These are phyloP conservation scores for Stenopsyche tienmushanensis DNA, from an alignment of 1,140 invertebrate species.

Conservation along the genomic window DNA sequence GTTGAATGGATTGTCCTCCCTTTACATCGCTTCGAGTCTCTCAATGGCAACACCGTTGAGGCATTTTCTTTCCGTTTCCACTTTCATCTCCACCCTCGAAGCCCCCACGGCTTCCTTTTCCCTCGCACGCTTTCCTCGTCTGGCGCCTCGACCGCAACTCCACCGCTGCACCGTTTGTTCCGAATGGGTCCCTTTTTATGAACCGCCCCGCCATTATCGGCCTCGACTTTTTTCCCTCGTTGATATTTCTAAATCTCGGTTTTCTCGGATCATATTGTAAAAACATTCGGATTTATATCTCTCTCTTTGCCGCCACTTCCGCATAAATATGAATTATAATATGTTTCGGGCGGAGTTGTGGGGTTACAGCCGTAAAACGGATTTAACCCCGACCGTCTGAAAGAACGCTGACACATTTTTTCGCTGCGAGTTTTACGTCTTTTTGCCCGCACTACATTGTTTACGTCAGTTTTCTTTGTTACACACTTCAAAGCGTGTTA, in stretches of 20 bases:
- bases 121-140: background rate
- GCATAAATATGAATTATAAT: constrained; percentile 30
- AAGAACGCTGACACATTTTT: background rate
- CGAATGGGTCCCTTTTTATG: constrained; percentile 20
- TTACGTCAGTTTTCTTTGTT: too few relatives aligned
- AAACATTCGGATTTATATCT: constrained; percentile 28
- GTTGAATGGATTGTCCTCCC: constrained; percentile 4
- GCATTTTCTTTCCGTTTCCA: background rate
- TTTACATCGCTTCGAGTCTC: background rate
- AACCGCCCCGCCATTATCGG: constrained; percentile 28
- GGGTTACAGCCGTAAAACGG: background rate
- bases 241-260: constrained; percentile 18
- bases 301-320: constrained; percentile 5
- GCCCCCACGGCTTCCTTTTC: background rate
- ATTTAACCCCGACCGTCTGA: background rate
- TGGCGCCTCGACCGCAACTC: constrained; percentile 4
- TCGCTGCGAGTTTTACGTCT: background rate
- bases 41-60: constrained; percentile 2
- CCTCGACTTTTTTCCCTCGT: background rate
- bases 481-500: too few relatives aligned
- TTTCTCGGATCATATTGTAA: constrained; percentile 22
- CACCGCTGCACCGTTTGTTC: constrained; percentile 15
- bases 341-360: background rate
- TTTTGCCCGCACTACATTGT: background rate
- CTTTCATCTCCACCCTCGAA: constrained; percentile 4